Conservation (phyloP, 2,797 vertebrate genomes). For the Hippoglossus hippoglossus region DNA sequence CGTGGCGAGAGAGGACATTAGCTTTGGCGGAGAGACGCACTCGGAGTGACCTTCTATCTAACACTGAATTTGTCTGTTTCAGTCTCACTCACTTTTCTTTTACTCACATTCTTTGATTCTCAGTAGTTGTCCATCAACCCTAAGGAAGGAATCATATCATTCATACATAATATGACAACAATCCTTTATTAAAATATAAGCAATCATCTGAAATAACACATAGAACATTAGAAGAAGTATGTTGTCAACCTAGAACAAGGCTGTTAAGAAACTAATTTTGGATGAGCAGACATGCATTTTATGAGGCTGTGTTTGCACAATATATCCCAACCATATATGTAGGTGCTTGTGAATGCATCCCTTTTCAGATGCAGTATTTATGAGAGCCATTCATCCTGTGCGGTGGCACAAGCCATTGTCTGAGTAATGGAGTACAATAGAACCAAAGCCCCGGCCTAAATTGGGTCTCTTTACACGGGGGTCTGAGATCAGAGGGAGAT, state of each 20-base stretch:
- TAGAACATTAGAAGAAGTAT: neutral
- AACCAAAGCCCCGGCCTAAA: slow-evolving; percentile 30
- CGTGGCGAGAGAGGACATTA: too few species aligned
- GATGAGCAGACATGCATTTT: slow-evolving; percentile 7
- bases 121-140: neutral
- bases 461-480: slow-evolving; percentile 44
- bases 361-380: slow-evolving; percentile 57
- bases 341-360: slow-evolving; percentile 29
- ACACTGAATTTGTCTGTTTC: neutral
- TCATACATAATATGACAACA: slow-evolving; percentile 35
- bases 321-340: neutral
- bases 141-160: slow-evolving; percentile 28
- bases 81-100: slow-evolving; percentile 20
- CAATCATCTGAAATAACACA: slow-evolving; percentile 34
- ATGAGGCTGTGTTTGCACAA: slow-evolving; percentile 1
- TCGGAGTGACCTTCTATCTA: neutral
- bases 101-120: slow-evolving; percentile 17
- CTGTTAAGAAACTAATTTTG: neutral
- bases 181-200: slow-evolving; percentile 32
- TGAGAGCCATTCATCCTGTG: slow-evolving; percentile 52
- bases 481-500: slow-evolving; percentile 62
- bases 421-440: slow-evolving; percentile 36
- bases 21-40: too few species aligned
- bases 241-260: neutral
- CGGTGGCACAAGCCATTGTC: slow-evolving; percentile 33